Percentiles rank a stretch among this genome's conserved stretches.
phyloP scores from a whole-genome alignment of 2,797 vertebrate genomes.

The Phataginus tetradactyla region DNA sequence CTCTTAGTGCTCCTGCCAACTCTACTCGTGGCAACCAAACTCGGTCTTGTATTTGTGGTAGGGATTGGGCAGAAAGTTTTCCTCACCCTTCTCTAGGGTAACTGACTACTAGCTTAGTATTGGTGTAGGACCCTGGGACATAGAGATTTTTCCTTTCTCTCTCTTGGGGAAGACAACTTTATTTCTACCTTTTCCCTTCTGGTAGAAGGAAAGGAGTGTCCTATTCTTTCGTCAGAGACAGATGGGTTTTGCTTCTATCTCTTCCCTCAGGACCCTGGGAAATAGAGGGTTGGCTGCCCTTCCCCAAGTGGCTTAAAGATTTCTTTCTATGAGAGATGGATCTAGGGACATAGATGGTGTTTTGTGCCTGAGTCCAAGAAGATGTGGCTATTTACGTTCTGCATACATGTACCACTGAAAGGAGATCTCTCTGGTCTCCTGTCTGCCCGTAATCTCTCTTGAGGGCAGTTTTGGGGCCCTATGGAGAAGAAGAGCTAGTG shows the following conservation, averaged over 20 bases:
- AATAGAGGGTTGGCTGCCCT: neutral
- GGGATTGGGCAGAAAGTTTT: neutral
- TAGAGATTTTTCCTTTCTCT: neutral
- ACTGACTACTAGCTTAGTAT: neutral
- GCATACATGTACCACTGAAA: neutral
- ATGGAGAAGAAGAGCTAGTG: neutral
- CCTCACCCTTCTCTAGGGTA: neutral
- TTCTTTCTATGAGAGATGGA: neutral
- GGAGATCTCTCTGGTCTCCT: neutral
- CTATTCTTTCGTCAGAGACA: neutral
- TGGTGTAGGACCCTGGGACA: neutral
- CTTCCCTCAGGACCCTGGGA: neutral
- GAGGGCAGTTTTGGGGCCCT: neutral
- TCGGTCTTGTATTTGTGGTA: neutral
- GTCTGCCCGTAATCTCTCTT: neutral
- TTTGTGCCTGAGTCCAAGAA: neutral
- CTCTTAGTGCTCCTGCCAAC: neutral
- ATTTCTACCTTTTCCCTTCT: neutral
- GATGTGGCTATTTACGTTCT: neutral
- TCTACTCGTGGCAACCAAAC: neutral
- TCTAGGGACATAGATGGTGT: neutral
- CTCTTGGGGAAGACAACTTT: neutral
- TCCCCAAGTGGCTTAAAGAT: neutral
- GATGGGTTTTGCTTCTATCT: neutral
- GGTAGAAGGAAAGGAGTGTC: neutral